Evolutionary conservation across 1,140 invertebrate species (phyloP).

Genomic region (Thaumetopoea pityocampa): DNA sequence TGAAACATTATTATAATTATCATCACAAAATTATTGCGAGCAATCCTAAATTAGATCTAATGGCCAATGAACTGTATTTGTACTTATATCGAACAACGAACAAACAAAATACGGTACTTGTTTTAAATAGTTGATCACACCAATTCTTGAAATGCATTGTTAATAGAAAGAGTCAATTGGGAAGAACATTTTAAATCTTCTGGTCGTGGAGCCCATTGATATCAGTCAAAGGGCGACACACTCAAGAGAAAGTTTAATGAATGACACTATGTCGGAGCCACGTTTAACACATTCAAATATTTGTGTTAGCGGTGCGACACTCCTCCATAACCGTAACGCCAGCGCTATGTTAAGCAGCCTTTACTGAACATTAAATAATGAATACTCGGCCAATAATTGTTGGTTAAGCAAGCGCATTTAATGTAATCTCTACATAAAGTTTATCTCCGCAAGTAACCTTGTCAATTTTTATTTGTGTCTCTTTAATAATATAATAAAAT

Average conservation of each 20-base stretch:
- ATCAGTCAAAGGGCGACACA: slow-evolving; percentile 14
- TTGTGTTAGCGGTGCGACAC: slow-evolving; percentile 6
- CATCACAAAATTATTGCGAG: too few relatives aligned
- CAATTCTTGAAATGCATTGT: slow-evolving; percentile 14
- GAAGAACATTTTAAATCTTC: slow-evolving; percentile 14
- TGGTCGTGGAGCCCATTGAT: slow-evolving; percentile 14
- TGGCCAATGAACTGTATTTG: too few relatives aligned
- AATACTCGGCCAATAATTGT: slow-evolving; percentile 6
- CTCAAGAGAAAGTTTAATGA: slow-evolving; percentile 33
- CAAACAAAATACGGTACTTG: slow-evolving; percentile 9
- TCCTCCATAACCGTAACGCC: background rate
- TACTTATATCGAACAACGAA: slow-evolving; percentile 4
- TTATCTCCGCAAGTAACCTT: too few relatives aligned
- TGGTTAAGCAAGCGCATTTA: too few relatives aligned
- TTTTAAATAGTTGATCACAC: slow-evolving; percentile 11
- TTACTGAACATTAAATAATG: slow-evolving; percentile 10
- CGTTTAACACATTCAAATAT: slow-evolving; percentile 18
- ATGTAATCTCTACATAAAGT: too few relatives aligned
- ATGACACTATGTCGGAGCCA: slow-evolving; percentile 21
- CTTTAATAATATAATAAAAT: too few relatives aligned
- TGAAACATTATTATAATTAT: too few relatives aligned
- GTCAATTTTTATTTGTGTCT: too few relatives aligned
- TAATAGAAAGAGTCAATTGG: slow-evolving; percentile 14
- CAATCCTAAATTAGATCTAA: too few relatives aligned
- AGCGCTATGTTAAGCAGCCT: slow-evolving; percentile 6